phyloP scores from a whole-genome alignment of 2,113 vertebrate genomes.

The Corythornis cristatus region DNA sequence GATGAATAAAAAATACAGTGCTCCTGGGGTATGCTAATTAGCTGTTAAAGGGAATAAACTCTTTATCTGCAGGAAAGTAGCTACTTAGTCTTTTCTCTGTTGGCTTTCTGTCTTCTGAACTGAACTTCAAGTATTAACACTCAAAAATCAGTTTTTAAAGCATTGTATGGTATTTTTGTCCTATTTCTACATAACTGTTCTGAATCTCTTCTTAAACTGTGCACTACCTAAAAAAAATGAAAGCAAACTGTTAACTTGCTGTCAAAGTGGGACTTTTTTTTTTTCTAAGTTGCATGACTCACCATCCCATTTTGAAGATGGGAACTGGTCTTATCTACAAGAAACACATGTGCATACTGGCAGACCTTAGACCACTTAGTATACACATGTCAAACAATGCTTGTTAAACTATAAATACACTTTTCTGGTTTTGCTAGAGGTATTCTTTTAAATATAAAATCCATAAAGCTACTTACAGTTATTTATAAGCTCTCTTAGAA shows the following conservation, averaged over 20 bases:
- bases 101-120: neutral
- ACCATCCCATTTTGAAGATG: neutral
- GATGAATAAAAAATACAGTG: neutral
- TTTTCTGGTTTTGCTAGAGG: neutral
- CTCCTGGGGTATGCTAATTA: neutral
- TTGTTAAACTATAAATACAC: neutral
- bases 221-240: neutral
- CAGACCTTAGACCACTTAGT: neutral
- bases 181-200: neutral
- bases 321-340: conserved; percentile 39
- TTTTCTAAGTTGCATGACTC: neutral
- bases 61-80: neutral
- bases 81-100: neutral
- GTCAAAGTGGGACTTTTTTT: neutral
- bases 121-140: neutral
- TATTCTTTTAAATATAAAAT: neutral
- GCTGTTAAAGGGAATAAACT: neutral
- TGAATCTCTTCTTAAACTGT: neutral
- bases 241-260: neutral
- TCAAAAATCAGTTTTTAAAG: neutral
- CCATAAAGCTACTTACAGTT: neutral
- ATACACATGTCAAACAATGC: neutral
- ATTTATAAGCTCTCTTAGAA: neutral
- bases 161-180: neutral
- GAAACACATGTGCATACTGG: conserved; percentile 5